These are phyloP conservation scores for Edolisoma coerulescens DNA, from an alignment of 2,113 vertebrate genomes.

Conservation along the genomic window DNA sequence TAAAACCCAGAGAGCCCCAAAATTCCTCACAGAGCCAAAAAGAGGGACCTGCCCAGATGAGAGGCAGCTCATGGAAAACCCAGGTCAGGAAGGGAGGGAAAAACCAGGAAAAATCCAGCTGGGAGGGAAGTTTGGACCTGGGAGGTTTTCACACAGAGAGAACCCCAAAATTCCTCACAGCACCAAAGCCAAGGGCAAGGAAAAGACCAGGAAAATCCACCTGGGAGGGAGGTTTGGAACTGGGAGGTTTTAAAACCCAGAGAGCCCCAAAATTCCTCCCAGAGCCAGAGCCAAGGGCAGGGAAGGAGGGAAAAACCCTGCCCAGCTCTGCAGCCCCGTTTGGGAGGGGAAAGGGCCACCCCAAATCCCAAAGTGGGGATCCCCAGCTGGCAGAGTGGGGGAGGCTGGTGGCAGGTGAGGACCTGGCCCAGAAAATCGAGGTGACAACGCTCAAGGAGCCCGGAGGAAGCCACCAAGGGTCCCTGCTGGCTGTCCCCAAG, in stretches of 20 bases:
- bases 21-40: neutral
- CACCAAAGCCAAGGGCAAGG: neutral
- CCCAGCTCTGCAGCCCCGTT: neutral
- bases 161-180: neutral
- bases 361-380: neutral
- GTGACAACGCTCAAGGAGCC: neutral
- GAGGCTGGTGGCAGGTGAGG: too few species aligned
- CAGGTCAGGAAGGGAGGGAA: neutral
- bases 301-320: neutral
- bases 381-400: neutral
- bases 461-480: too few species aligned
- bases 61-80: neutral
- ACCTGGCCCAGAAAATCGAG: neutral
- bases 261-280: neutral
- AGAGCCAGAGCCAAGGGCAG: neutral
- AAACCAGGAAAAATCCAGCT: neutral
- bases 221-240: neutral
- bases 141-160: neutral
- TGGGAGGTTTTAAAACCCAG: neutral
- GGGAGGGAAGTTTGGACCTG: neutral
- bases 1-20: neutral
- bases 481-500: too few species aligned
- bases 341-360: neutral
- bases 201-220: neutral
- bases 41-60: neutral